Conservation (phyloP, 2,113 vertebrate genomes). For the Embiotoca jacksoni region DNA sequence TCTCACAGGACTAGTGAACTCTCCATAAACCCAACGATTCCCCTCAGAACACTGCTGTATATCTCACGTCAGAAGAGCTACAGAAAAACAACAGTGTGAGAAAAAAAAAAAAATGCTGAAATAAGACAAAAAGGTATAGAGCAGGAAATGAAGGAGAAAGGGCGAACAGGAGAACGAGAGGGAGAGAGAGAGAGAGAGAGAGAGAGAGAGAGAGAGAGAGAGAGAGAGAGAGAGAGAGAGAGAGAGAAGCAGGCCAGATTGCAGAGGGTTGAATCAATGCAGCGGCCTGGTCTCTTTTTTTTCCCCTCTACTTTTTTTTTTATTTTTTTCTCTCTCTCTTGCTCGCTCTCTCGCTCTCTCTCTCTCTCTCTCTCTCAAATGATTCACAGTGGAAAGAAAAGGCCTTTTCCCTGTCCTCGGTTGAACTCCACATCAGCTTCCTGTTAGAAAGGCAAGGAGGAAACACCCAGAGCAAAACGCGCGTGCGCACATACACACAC, state of each 20-base stretch:
- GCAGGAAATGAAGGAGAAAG: conserved; percentile 58
- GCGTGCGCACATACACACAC: conserved; percentile 46
- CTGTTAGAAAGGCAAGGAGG: conserved; percentile 87
- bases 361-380: conserved; percentile 74
- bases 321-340: background rate
- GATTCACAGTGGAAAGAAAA: conserved; percentile 91
- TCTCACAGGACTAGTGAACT: conserved; percentile 82
- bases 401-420: conserved; percentile 89
- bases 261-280: conserved; percentile 85
- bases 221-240: conserved; percentile 60
- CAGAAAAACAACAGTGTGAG: conserved; percentile 24
- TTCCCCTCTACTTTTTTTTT: no score
- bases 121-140: conserved; percentile 87
- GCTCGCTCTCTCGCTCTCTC: conserved; percentile 7
- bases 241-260: conserved; percentile 84
- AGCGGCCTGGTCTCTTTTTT: conserved; percentile 77
- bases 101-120: conserved; percentile 71
- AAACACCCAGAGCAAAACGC: conserved; percentile 85
- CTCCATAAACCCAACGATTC: conserved; percentile 82
- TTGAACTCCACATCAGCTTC: conserved; percentile 91
- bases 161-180: conserved; percentile 52
- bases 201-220: conserved; percentile 51
- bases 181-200: conserved; percentile 26
- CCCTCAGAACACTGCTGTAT: conserved; percentile 80
- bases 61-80: conserved; percentile 80